These are phyloP conservation scores for Peromyscus nudipes DNA, from an alignment of 2,797 vertebrate species.

Conservation along the genomic window DNA sequence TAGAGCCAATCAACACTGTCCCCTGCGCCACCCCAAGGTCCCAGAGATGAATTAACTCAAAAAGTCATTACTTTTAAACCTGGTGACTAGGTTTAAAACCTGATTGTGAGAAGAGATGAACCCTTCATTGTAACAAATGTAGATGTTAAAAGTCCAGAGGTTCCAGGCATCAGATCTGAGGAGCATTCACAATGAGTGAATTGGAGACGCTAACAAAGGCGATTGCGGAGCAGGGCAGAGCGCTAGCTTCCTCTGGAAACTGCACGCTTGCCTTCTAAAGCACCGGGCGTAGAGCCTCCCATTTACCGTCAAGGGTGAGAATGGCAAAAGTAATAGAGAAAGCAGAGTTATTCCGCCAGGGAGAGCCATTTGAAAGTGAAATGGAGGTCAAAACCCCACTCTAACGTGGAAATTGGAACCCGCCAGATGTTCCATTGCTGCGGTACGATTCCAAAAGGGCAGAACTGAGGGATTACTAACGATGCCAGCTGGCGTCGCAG, in stretches of 20 bases:
- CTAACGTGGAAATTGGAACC: slow-evolving; percentile 83
- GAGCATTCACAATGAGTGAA: neutral
- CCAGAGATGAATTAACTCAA: neutral
- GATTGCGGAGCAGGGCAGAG: neutral
- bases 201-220: neutral
- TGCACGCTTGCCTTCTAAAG: slow-evolving; percentile 23
- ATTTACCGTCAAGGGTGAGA: slow-evolving; percentile 50
- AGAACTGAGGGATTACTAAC: slow-evolving; percentile 83
- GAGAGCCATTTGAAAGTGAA: slow-evolving; percentile 82
- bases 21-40: neutral
- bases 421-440: slow-evolving; percentile 85
- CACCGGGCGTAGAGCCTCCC: slow-evolving; percentile 47
- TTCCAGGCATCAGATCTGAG: neutral
- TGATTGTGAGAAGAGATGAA: neutral
- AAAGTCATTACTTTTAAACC: neutral
- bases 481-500: slow-evolving; percentile 79
- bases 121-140: neutral
- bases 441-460: slow-evolving; percentile 76
- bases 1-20: neutral
- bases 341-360: slow-evolving; percentile 76
- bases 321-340: slow-evolving; percentile 62
- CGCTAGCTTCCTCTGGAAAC: neutral
- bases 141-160: neutral
- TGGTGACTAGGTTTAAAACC: neutral
- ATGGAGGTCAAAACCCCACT: slow-evolving; percentile 83